phyloP scores from a whole-genome alignment of 2,888 invertebrate genomes.

The Pristionchus fissidentatus region DNA sequence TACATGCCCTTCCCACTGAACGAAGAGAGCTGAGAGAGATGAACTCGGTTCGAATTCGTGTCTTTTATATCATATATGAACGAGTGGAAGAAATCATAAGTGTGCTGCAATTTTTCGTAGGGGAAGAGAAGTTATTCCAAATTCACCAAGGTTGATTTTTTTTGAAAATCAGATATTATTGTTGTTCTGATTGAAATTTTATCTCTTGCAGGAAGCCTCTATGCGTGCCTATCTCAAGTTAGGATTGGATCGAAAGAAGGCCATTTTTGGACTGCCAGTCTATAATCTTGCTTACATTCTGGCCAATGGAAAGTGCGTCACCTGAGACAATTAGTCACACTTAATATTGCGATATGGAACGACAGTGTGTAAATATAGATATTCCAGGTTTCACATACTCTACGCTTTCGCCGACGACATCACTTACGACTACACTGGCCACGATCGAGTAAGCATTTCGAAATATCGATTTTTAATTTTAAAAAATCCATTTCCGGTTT shows the following conservation, averaged over 20 bases:
- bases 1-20: conserved; percentile 79
- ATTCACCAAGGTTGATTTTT: too few relatives aligned
- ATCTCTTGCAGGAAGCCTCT: conserved; percentile 82
- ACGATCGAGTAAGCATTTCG: background rate
- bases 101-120: background rate
- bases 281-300: conserved; percentile 88
- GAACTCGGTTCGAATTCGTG: conserved; percentile 64
- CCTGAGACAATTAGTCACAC: background rate
- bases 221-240: conserved; percentile 85
- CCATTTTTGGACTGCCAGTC: conserved; percentile 89
- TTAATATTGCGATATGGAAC: background rate
- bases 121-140: too few relatives aligned
- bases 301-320: conserved; percentile 76
- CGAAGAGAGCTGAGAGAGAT: conserved; percentile 61
- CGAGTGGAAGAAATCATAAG: too few relatives aligned
- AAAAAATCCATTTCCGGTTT: background rate
- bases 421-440: conserved; percentile 8
- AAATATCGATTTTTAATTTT: background rate
- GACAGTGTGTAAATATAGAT: background rate
- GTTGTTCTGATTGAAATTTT: too few relatives aligned
- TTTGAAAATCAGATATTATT: conserved; percentile 1
- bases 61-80: background rate
- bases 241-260: conserved; percentile 86
- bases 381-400: conserved; percentile 11
- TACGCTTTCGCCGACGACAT: conserved; percentile 22